These are phyloP conservation scores for Thereuonema tuberculata DNA, from an alignment of 1,140 invertebrate species.

Conservation along the genomic window DNA sequence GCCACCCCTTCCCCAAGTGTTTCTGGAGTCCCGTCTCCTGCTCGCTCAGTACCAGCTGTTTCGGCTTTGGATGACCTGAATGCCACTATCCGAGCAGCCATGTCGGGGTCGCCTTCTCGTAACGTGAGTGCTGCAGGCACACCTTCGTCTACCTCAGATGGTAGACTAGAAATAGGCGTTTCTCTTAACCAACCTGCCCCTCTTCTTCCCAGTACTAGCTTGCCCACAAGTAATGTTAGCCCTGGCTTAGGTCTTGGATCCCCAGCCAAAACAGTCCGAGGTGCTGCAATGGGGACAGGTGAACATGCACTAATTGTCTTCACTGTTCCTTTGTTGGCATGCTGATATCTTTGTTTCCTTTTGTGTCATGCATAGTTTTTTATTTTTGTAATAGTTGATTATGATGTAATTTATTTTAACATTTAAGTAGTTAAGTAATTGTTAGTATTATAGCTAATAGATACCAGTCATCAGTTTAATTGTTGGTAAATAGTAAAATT, in stretches of 20 bases:
- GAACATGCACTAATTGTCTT: not conserved
- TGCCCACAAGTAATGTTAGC: not conserved
- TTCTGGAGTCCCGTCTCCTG: conserved; percentile 6
- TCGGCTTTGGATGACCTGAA: conserved; percentile 53
- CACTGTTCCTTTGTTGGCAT: not conserved
- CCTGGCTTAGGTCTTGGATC: not conserved
- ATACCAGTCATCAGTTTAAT: too few species aligned
- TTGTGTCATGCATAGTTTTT: too few species aligned
- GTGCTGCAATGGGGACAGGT: not conserved
- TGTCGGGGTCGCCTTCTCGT: conserved; percentile 44
- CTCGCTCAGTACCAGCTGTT: not conserved
- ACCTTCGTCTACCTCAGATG: not conserved
- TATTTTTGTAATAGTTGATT: too few species aligned
- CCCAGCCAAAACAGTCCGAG: not conserved
- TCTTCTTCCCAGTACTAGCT: not conserved
- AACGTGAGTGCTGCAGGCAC: conserved; percentile 2
- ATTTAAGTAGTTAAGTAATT: too few species aligned
- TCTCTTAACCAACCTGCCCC: not conserved
- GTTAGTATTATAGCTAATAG: too few species aligned
- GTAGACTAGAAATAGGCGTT: not conserved
- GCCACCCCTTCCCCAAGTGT: conserved; percentile 24
- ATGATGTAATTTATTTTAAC: too few species aligned
- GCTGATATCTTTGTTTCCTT: too few species aligned
- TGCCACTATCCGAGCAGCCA: conserved; percentile 49
- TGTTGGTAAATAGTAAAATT: too few species aligned